Percentiles rank a stretch among this genome's conserved stretches.
These are phyloP conservation scores for Tiliacea citrago DNA, from an alignment of 2,888 invertebrate species.

Conservation along the genomic window DNA sequence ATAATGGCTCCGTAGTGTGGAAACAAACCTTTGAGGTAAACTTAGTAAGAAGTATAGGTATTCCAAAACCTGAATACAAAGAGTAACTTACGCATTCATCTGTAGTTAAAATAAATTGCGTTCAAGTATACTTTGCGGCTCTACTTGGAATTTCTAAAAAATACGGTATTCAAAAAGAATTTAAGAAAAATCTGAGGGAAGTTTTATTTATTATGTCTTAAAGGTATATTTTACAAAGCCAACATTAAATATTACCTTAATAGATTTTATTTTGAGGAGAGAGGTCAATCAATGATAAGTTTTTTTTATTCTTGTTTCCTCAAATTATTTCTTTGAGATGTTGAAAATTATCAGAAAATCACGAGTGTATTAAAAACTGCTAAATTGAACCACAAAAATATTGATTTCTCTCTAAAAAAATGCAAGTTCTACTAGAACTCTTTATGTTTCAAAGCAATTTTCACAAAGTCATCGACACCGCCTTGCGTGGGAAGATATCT, in stretches of 20 bases:
- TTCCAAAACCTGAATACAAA: not conserved
- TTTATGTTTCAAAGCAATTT: not conserved
- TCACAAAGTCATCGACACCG: constrained; percentile 27
- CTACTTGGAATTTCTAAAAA: not conserved
- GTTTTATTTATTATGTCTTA: not conserved
- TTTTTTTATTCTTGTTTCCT: not conserved
- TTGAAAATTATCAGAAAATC: not conserved
- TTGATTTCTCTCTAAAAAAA: too few relatives aligned
- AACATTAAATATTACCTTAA: not conserved
- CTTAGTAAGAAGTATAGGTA: constrained; percentile 15
- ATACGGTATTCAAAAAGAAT: not conserved
- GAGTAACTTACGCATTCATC: constrained; percentile 30
- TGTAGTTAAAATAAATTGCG: constrained; percentile 14
- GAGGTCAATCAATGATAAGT: too few relatives aligned
- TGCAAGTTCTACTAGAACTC: not conserved
- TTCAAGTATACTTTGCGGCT: not conserved
- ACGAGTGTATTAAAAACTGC: not conserved
- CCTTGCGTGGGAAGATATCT: constrained; percentile 4
- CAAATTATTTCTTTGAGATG: not conserved
- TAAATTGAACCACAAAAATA: not conserved
- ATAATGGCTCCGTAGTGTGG: constrained; percentile 35
- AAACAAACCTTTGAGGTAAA: constrained; percentile 21
- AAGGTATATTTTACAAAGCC: not conserved
- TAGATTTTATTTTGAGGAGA: not conserved
- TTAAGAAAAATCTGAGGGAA: not conserved